phyloP scores from a whole-genome alignment of 2,797 vertebrate genomes.

The Rhinogobio ventralis region DNA sequence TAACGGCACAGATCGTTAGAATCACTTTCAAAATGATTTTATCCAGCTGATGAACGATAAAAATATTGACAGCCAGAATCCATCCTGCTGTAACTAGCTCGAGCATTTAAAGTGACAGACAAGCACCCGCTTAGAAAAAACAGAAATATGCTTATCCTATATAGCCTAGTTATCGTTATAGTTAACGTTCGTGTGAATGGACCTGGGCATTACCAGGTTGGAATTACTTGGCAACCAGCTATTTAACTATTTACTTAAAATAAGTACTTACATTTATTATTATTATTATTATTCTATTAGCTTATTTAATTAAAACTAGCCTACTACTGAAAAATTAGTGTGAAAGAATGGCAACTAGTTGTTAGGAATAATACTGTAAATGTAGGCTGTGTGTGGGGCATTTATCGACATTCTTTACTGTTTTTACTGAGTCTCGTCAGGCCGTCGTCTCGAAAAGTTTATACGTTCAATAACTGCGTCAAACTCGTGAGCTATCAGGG shows the following conservation, averaged over 20 bases:
- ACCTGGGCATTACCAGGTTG: background rate
- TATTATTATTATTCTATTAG: too few relatives aligned
- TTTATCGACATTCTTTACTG: background rate
- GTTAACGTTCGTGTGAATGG: too few relatives aligned
- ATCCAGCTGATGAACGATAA: too few relatives aligned
- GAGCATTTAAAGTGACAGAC: too few relatives aligned
- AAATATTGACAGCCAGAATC: too few relatives aligned
- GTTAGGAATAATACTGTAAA: background rate
- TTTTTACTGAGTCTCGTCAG: background rate
- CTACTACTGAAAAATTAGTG: too few relatives aligned
- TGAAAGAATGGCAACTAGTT: background rate
- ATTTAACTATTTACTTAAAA: background rate
- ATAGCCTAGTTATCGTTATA: too few relatives aligned
- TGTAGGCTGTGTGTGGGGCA: background rate
- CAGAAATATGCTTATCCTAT: too few relatives aligned
- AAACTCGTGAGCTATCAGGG: constrained; percentile 63
- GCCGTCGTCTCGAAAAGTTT: background rate
- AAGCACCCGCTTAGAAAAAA: too few relatives aligned
- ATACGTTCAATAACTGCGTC: constrained; percentile 54
- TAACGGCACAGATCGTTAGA: too few relatives aligned
- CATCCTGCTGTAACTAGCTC: too few relatives aligned
- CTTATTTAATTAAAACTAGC: background rate
- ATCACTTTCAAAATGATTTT: too few relatives aligned
- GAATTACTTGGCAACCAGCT: background rate
- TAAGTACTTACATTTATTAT: background rate